phyloP scores from a whole-genome alignment of 2,797 vertebrate genomes.

The Aphelocoma californica region DNA sequence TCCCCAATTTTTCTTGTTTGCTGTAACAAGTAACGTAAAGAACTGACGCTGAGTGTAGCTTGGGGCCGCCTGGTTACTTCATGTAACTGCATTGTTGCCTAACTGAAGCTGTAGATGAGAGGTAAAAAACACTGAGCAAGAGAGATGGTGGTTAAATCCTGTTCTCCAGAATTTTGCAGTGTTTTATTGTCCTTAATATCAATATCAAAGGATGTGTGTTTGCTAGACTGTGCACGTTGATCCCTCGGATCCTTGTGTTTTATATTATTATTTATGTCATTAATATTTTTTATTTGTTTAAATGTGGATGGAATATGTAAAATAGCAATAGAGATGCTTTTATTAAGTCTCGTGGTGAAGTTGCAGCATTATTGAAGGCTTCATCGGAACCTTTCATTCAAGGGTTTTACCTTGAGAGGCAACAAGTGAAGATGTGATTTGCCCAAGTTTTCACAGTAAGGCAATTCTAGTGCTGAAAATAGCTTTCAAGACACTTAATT shows the following conservation, averaged over 20 bases:
- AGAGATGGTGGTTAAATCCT: neutral
- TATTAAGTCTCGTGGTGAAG: neutral
- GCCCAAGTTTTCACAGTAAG: neutral
- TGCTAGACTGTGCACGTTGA: neutral
- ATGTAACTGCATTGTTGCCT: neutral
- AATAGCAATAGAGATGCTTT: neutral
- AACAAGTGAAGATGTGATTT: neutral
- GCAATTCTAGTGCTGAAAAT: neutral
- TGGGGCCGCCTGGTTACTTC: neutral
- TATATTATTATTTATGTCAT: neutral
- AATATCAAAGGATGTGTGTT: neutral
- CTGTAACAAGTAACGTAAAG: accelerated
- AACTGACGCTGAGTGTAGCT: neutral
- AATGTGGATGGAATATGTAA: neutral
- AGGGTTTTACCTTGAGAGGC: neutral
- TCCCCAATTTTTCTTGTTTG: neutral
- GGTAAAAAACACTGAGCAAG: neutral
- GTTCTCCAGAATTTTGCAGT: neutral
- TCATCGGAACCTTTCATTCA: neutral
- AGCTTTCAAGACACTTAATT: neutral
- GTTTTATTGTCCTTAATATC: neutral
- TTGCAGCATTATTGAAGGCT: neutral
- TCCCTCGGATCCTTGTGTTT: neutral
- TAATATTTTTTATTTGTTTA: neutral
- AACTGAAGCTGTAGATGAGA: neutral